These are phyloP conservation scores for Fragum whitleyi DNA, from an alignment of 2,888 invertebrate genomes.

Conservation along the genomic window DNA sequence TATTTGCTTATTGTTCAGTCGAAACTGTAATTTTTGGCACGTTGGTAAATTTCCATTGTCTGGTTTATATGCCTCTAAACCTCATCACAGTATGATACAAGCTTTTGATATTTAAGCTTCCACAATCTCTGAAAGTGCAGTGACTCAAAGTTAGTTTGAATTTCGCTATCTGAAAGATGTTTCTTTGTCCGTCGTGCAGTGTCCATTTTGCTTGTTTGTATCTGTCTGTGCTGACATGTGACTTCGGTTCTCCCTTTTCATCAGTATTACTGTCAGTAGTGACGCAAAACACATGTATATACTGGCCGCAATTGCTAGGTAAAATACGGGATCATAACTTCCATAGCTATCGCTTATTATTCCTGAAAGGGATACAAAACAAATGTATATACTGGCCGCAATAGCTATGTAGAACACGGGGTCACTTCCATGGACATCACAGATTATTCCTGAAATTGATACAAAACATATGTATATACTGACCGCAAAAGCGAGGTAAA, in stretches of 20 bases:
- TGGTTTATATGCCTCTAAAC: no score
- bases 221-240: background rate
- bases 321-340: conserved; percentile 29
- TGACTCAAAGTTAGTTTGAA: no score
- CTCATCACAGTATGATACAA: no score
- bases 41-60: no score
- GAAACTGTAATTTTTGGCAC: no score
- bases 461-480: conserved; percentile 16
- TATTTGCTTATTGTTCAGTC: no score
- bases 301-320: conserved; percentile 24
- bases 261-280: background rate
- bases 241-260: background rate
- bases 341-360: conserved; percentile 30
- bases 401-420: conserved; percentile 25
- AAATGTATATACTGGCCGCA: conserved; percentile 9
- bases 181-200: no score
- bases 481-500: conserved; percentile 21
- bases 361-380: conserved; percentile 11
- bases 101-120: no score
- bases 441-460: background rate
- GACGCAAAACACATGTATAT: conserved; percentile 9
- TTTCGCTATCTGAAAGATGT: no score
- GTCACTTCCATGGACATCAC: no score
- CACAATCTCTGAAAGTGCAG: no score
- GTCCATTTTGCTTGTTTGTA: background rate